These are phyloP conservation scores for Pelmatolapia mariae DNA, from an alignment of 2,113 vertebrate genomes.

Conservation along the genomic window DNA sequence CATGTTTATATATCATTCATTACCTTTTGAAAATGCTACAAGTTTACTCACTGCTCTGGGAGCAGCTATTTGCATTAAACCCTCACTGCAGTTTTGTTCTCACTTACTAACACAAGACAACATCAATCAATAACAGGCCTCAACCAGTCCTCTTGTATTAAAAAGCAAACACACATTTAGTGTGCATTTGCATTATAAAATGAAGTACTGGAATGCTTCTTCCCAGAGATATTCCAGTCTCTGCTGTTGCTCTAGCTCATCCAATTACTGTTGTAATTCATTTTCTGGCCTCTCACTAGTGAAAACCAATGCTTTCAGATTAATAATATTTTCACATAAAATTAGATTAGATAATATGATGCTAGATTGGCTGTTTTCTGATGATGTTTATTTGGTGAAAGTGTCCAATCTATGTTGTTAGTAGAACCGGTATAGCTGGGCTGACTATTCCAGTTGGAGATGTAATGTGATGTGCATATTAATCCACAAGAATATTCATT, in stretches of 20 bases:
- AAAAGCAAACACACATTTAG: background rate
- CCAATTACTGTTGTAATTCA: background rate
- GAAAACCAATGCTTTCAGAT: background rate
- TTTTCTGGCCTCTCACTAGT: background rate
- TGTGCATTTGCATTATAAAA: background rate
- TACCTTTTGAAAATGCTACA: background rate
- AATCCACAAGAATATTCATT: slow-evolving; percentile 51
- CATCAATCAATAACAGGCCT: background rate
- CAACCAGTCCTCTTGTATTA: background rate
- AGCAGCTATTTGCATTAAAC: background rate
- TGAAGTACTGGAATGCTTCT: background rate
- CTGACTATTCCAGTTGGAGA: slow-evolving; percentile 20
- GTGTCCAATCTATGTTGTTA: background rate
- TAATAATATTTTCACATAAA: background rate
- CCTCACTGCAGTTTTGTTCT: background rate
- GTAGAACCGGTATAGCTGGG: background rate
- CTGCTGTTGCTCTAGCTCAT: background rate
- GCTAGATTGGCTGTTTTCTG: background rate
- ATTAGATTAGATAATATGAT: background rate
- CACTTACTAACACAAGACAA: background rate
- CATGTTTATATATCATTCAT: slow-evolving; percentile 1
- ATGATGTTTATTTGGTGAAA: background rate
- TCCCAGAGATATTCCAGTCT: background rate
- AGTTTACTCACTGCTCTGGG: background rate
- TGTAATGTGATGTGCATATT: slow-evolving; percentile 51